Evolutionary conservation across 2,113 vertebrate species (phyloP).

Genomic region (Tursiops truncatus): DNA sequence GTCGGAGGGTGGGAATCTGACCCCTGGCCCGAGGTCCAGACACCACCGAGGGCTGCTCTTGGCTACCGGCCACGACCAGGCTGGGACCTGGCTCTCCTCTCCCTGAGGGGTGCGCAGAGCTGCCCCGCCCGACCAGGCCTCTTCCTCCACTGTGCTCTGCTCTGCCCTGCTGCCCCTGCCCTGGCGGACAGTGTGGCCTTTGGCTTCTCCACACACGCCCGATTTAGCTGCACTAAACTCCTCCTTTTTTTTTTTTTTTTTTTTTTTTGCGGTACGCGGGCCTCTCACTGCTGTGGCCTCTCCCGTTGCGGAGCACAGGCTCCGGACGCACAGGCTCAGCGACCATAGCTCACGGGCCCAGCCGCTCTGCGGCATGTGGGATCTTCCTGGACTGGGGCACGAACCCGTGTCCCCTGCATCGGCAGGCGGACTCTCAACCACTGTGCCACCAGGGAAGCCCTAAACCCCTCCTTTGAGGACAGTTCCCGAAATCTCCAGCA

Average conservation of each 20-base stretch:
- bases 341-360: no score
- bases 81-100: neutral
- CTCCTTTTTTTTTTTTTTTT: neutral
- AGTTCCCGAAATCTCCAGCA: neutral
- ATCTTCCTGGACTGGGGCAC: no score
- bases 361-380: no score
- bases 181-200: neutral
- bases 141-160: neutral
- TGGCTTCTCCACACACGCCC: fast-evolving
- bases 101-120: neutral
- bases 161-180: fast-evolving
- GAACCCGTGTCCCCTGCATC: no score
- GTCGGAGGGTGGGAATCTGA: neutral
- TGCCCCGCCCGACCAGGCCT: neutral
- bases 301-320: no score
- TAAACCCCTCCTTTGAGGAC: neutral
- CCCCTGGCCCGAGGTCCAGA: neutral
- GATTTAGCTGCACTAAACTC: neutral
- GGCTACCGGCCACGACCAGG: neutral
- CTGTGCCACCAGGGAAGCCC: no score
- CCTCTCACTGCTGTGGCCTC: no score
- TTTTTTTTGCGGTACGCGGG: no score
- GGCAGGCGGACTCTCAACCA: no score
- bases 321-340: no score
- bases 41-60: neutral